Evolutionary conservation across 2,888 invertebrate genomes (phyloP).

Genomic region (Parnassius apollo): DNA sequence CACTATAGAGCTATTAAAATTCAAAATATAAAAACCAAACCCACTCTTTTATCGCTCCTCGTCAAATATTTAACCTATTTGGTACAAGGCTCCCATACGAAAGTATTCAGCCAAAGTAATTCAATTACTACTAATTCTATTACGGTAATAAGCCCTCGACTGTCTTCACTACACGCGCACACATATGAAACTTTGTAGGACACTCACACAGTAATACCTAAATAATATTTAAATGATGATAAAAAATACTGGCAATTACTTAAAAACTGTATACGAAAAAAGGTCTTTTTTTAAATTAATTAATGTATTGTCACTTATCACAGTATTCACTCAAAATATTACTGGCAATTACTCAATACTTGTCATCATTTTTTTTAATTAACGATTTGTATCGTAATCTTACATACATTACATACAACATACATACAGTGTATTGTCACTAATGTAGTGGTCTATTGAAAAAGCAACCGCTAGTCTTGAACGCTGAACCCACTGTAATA

Average conservation of each 20-base stretch:
- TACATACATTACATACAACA: too few relatives aligned
- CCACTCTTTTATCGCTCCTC: slow-evolving; percentile 15
- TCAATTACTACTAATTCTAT: slow-evolving; percentile 75
- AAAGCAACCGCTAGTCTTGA: slow-evolving; percentile 64
- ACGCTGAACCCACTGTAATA: slow-evolving; percentile 59
- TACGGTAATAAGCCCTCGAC: slow-evolving; percentile 56
- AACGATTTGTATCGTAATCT: slow-evolving; percentile 33
- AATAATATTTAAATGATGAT: not conserved
- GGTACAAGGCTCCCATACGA: slow-evolving; percentile 16
- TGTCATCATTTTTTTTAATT: too few relatives aligned
- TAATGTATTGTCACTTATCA: slow-evolving; percentile 1
- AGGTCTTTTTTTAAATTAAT: too few relatives aligned
- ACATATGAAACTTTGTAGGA: slow-evolving; percentile 26
- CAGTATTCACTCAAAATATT: not conserved
- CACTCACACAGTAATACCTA: slow-evolving; percentile 22
- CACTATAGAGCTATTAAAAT: slow-evolving; percentile 3
- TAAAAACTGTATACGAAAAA: too few relatives aligned
- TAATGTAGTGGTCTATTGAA: slow-evolving; percentile 40
- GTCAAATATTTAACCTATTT: slow-evolving; percentile 27
- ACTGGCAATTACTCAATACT: not conserved
- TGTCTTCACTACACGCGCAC: slow-evolving; percentile 45
- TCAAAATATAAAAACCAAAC: too few relatives aligned
- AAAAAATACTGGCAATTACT: not conserved
- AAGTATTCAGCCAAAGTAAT: slow-evolving; percentile 55
- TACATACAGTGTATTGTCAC: slow-evolving; percentile 26